A percentile compares a stretch with the other conserved stretches of the same genome.
phyloP scores from a whole-genome alignment of 2,797 vertebrate species.

The Remorina albescens region DNA sequence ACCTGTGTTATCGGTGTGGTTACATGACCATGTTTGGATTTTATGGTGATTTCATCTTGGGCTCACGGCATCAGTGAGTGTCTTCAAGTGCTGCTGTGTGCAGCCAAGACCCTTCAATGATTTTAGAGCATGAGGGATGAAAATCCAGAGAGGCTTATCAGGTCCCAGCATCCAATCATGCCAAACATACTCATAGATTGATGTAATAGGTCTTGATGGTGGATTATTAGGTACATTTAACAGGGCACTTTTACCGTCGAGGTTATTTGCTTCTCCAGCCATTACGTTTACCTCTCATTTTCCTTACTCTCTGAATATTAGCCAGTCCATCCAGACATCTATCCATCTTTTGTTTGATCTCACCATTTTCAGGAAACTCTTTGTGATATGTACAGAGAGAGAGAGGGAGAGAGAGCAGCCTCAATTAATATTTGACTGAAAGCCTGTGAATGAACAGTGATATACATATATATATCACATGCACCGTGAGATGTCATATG shows the following conservation, averaged over 20 bases:
- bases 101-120: conserved; percentile 67
- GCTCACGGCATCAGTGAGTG: conserved; percentile 41
- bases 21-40: conserved; percentile 46
- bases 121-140: conserved; percentile 60
- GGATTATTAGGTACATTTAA: conserved; percentile 50
- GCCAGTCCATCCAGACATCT: neutral
- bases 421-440: neutral
- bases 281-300: conserved; percentile 31
- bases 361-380: neutral
- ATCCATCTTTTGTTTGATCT: conserved; percentile 6
- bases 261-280: conserved; percentile 24
- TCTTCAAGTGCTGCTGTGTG: conserved; percentile 55
- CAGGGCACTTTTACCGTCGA: conserved; percentile 24
- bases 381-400: neutral
- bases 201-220: conserved; percentile 41
- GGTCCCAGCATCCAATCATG: conserved; percentile 35
- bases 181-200: conserved; percentile 37
- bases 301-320: neutral
- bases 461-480: neutral
- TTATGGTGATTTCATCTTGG: conserved; percentile 53
- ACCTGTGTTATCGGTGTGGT: conserved; percentile 21
- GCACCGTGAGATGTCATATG: neutral
- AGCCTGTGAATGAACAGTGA: neutral
- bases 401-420: neutral
- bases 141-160: conserved; percentile 50